Base-by-base conservation (phyloP, 2,888 invertebrate genomes). In the Pandemis heparana region DNA sequence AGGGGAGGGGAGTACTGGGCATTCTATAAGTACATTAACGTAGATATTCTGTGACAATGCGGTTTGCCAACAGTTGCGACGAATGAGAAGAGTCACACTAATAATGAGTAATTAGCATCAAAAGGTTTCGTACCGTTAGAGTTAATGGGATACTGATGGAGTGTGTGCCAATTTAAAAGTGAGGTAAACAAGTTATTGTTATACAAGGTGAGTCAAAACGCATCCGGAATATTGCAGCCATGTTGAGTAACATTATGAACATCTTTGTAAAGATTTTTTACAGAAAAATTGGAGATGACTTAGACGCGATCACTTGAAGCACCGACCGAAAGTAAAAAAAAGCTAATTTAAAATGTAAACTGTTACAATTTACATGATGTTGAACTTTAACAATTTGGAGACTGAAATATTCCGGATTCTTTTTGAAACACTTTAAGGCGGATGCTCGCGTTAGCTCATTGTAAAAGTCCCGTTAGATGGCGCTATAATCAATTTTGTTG, bases 21-120 rank as follows among this genome's bases (percentile, higher is more conserved):
- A 32, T 32, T 32, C 23, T 32, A 32, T 32, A 32, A 32, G 23
- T 32, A 38, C 12, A 39, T 56, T 14, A 38, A 8, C 46, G 46
- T 12, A 62, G 41, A 41, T 41, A 41, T 41, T 41, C 9, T 41
- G 43, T 12, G 43, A 43, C 48, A 32, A 32, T 32, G 23, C 14
- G 48, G n/a, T n/a, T 5, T 48, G n/a, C 46, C 12, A 46, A 46
- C 46, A 46, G 46, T 46, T 48, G 56, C 56, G 23, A 56, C 10
- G 4, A 56, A 12, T 23, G 56, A 23, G 16, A 23, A 23, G 23
- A 23, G 78, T 76, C 78, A 38, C 83, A 81, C 82, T 85, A 85
- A 89, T 89, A 87, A 84, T 82, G 79, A 77, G 79, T 84, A 86
- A 88, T 88, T 87, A 88, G 85, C 85, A 72, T 76, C 81, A 81